Evolutionary conservation across 1,140 invertebrate species (phyloP).

Genomic region (Drosophila sturtevanti): DNA sequence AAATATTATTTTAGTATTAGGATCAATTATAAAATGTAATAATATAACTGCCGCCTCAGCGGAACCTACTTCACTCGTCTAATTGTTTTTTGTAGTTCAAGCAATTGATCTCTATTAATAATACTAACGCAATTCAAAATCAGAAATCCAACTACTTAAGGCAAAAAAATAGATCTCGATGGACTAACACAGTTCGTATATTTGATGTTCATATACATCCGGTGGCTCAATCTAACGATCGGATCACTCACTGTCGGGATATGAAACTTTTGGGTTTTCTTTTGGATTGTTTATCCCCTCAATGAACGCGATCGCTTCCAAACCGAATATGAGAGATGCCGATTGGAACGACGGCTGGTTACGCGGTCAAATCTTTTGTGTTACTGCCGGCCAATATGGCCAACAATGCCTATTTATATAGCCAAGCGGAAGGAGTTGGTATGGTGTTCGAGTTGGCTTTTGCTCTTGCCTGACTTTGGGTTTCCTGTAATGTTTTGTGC

Average conservation of each 20-base stretch:
- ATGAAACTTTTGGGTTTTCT: conserved; percentile 29
- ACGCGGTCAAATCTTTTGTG: conserved; percentile 69
- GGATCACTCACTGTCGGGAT: conserved; percentile 33
- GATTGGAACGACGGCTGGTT: conserved; percentile 45
- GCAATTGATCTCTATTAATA: too few species aligned
- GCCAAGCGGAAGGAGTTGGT: conserved; percentile 70
- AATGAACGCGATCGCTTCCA: conserved; percentile 35
- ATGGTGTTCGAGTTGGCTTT: background rate
- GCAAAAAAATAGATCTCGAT: background rate
- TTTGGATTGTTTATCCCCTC: background rate
- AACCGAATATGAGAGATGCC: background rate
- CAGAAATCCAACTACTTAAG: background rate
- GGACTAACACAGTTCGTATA: conserved; percentile 13
- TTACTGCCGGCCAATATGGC: conserved; percentile 57
- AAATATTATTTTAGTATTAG: too few species aligned
- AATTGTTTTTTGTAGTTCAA: too few species aligned
- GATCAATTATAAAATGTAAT: too few species aligned
- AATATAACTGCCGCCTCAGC: too few species aligned
- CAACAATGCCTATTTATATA: conserved; percentile 78
- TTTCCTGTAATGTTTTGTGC: conserved; percentile 68
- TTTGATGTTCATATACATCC: background rate
- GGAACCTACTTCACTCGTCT: too few species aligned
- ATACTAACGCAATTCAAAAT: background rate
- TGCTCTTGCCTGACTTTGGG: conserved; percentile 25
- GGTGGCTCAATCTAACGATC: background rate